These are phyloP conservation scores for Macrobrachium rosenbergii DNA, from an alignment of 1,140 invertebrate species.

Conservation along the genomic window DNA sequence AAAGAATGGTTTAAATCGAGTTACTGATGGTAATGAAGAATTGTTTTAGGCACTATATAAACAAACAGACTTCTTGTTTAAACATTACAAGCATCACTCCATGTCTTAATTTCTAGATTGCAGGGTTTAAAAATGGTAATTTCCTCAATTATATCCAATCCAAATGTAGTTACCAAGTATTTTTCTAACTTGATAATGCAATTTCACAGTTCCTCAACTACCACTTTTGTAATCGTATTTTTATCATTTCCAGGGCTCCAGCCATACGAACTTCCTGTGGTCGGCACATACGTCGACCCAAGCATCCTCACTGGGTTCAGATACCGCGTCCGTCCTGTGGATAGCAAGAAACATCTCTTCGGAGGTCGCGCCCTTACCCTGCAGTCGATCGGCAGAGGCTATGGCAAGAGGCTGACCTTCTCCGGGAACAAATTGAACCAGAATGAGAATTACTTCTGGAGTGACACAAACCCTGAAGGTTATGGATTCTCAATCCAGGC, in stretches of 20 bases:
- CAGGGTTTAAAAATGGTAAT: neutral
- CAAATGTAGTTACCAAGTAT: neutral
- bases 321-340: conserved; percentile 80
- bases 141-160: neutral
- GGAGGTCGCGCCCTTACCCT: conserved; percentile 73
- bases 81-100: no score
- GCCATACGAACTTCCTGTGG: conserved; percentile 80
- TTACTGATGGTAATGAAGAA: no score
- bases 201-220: neutral
- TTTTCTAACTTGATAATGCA: neutral
- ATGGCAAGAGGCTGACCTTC: conserved; percentile 74
- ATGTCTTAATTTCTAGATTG: no score
- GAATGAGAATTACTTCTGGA: conserved; percentile 72
- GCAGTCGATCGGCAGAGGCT: conserved; percentile 80
- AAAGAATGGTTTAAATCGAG: neutral
- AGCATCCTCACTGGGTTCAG: conserved; percentile 81
- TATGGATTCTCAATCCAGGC: conserved; percentile 66
- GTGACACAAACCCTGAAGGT: conserved; percentile 66
- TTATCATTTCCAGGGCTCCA: conserved; percentile 72
- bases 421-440: conserved; percentile 36
- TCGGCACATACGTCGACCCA: conserved; percentile 82
- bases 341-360: conserved; percentile 73
- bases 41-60: no score
- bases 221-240: neutral
- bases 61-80: no score